Conservation (phyloP, 2,888 invertebrate genomes). For the Microdon myrmicae region DNA sequence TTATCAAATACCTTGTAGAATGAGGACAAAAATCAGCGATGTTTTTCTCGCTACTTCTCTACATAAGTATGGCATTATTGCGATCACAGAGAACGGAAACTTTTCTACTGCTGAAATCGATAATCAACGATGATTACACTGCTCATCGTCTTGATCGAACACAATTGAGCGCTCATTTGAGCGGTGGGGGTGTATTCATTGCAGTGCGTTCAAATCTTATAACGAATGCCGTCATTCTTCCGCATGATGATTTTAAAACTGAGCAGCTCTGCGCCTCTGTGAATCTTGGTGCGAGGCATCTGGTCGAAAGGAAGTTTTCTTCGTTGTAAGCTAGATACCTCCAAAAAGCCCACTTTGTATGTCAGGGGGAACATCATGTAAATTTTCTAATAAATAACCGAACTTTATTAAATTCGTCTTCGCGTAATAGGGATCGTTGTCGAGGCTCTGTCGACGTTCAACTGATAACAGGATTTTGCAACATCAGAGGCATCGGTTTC, state of each 20-base stretch:
- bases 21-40: constrained; percentile 12
- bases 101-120: neutral
- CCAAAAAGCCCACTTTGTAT: too few relatives aligned
- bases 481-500: too few relatives aligned
- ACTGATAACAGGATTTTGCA: too few relatives aligned
- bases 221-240: neutral
- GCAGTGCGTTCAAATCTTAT: neutral
- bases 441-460: too few relatives aligned
- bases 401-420: too few relatives aligned
- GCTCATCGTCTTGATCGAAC: constrained; percentile 4
- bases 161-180: neutral
- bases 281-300: neutral
- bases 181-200: constrained; percentile 5
- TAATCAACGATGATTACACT: constrained; percentile 4
- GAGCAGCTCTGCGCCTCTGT: constrained; percentile 10
- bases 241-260: neutral
- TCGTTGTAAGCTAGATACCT: constrained; percentile 4
- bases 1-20: constrained; percentile 14
- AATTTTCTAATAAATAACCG: too few relatives aligned
- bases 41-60: constrained; percentile 3
- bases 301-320: neutral
- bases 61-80: constrained; percentile 11
- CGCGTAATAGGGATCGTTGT: too few relatives aligned
- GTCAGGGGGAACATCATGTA: too few relatives aligned
- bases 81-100: constrained; percentile 3